These are phyloP conservation scores for Nothura maculosa DNA, from an alignment of 2,797 vertebrate genomes.

Conservation along the genomic window DNA sequence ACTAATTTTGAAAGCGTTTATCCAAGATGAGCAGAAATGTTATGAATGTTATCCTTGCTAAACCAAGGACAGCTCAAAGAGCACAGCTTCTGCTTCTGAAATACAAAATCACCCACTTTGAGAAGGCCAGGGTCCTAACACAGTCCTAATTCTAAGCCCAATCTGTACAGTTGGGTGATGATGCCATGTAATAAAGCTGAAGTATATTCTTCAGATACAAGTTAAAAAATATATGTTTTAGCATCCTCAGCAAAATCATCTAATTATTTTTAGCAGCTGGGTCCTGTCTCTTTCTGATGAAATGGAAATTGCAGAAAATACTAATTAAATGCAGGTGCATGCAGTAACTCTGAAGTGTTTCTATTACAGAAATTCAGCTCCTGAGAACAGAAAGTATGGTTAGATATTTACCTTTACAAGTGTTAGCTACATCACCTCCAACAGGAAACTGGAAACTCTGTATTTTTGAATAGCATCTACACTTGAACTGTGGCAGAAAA, in stretches of 20 bases:
- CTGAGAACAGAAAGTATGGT: not conserved
- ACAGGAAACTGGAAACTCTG: not conserved
- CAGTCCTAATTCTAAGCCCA: not conserved
- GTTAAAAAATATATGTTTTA: not conserved
- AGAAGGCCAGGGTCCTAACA: not conserved
- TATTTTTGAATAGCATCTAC: not conserved
- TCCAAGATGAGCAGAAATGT: not conserved
- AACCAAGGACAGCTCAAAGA: not conserved
- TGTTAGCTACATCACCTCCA: not conserved
- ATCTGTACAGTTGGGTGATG: not conserved
- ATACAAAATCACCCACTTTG: not conserved
- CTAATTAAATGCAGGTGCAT: not conserved
- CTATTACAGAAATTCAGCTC: not conserved
- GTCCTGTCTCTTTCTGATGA: slow-evolving; percentile 4
- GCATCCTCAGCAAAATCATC: slow-evolving; percentile 4
- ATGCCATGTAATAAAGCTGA: not conserved
- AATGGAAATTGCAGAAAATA: not conserved
- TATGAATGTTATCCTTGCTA: not conserved
- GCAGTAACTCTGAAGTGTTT: not conserved
- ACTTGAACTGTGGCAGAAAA: not conserved
- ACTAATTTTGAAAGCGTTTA: not conserved
- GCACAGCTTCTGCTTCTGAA: not conserved
- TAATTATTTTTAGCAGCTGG: slow-evolving; percentile 13
- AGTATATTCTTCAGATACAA: not conserved
- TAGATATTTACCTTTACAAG: not conserved